phyloP scores from a whole-genome alignment of 2,797 vertebrate species.

The Takifugu rubripes region DNA sequence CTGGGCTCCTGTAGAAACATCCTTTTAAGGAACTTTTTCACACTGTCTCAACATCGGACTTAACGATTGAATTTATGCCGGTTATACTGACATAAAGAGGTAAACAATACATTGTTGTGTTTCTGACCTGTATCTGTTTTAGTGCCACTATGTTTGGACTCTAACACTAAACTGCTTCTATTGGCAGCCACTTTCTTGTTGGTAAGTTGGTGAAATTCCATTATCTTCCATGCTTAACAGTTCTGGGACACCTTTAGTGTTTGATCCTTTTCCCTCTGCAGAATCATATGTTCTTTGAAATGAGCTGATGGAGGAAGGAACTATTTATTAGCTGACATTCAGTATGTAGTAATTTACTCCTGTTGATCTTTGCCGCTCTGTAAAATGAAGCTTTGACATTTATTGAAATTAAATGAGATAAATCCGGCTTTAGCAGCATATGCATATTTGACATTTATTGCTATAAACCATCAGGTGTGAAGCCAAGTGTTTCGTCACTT shows the following conservation, averaged over 20 bases:
- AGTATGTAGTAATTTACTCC: background rate
- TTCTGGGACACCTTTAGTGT: too few relatives aligned
- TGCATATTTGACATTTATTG: slow-evolving; percentile 82
- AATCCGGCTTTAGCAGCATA: slow-evolving; percentile 68
- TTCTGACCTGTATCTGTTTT: slow-evolving; percentile 13
- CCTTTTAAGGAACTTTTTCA: too few relatives aligned
- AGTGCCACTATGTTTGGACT: slow-evolving; percentile 71
- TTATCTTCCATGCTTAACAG: too few relatives aligned
- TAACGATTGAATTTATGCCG: too few relatives aligned
- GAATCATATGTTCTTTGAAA: slow-evolving; percentile 84
- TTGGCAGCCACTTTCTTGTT: slow-evolving; percentile 75
- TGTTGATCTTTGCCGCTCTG: background rate
- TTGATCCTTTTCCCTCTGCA: slow-evolving; percentile 39
- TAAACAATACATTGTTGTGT: too few relatives aligned
- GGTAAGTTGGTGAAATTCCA: slow-evolving; percentile 46
- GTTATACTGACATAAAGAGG: too few relatives aligned
- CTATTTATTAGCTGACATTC: background rate
- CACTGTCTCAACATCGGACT: too few relatives aligned
- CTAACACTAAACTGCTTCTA: slow-evolving; percentile 72
- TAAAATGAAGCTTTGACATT: background rate
- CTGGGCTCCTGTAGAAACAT: too few relatives aligned
- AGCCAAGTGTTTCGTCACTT: slow-evolving; percentile 52
- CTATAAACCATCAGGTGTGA: slow-evolving; percentile 74
- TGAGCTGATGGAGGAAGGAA: slow-evolving; percentile 66
- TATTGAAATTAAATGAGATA: slow-evolving; percentile 26